phyloP scores from a whole-genome alignment of 2,888 invertebrate species.

The Halocaridina rubra region DNA sequence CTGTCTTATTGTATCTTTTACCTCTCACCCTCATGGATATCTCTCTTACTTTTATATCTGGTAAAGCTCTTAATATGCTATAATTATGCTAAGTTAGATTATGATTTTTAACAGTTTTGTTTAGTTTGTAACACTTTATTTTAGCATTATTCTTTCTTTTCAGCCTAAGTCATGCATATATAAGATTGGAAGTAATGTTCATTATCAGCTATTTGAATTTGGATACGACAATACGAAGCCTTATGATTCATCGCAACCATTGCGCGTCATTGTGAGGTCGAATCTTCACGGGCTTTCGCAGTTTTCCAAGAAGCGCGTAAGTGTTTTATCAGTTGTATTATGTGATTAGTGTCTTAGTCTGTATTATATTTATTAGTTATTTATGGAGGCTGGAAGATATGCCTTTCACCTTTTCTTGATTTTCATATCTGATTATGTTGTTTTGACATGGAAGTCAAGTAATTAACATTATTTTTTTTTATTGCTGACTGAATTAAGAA shows the following conservation, averaged over 20 bases:
- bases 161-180: background rate
- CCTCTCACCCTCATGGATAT: background rate
- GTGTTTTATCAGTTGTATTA: background rate
- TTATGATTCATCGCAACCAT: background rate
- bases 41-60: background rate
- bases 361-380: no score
- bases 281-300: slow-evolving; percentile 43
- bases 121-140: background rate
- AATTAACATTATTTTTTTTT: no score
- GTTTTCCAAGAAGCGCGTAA: background rate
- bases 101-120: background rate
- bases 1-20: background rate
- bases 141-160: background rate
- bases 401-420: no score
- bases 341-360: no score
- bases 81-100: slow-evolving; percentile 1
- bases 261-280: slow-evolving; percentile 24
- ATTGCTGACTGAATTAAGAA: no score
- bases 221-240: background rate
- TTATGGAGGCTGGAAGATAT: no score
- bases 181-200: slow-evolving; percentile 17
- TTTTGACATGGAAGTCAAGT: no score
- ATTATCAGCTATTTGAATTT: slow-evolving; percentile 48
- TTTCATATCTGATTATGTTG: no score
- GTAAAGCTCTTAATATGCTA: background rate